Conservation (phyloP, 2,888 invertebrate species). For the Acleris sparsana region DNA sequence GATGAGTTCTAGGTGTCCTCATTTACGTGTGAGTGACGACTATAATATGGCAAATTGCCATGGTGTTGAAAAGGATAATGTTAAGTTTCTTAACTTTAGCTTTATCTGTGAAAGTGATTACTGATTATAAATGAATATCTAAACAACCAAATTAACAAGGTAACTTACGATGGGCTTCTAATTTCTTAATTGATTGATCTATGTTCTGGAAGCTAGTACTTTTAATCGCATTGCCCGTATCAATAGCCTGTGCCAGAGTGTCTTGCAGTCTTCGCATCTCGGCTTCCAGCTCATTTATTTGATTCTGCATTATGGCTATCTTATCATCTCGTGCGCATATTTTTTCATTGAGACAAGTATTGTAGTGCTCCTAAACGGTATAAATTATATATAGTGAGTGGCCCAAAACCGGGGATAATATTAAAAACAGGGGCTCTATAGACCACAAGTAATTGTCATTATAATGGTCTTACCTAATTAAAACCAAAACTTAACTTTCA, state of each 20-base stretch:
- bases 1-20: too few relatives aligned
- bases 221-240: conserved; percentile 63
- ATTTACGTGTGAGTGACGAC: too few relatives aligned
- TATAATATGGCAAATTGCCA: too few relatives aligned
- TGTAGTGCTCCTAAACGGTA: conserved; percentile 60
- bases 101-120: too few relatives aligned
- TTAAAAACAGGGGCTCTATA: too few relatives aligned
- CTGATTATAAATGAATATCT: too few relatives aligned
- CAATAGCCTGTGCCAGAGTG: conserved; percentile 55
- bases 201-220: conserved; percentile 57
- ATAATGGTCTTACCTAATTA: too few relatives aligned
- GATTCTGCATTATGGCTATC: conserved; percentile 69
- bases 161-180: conserved; percentile 73
- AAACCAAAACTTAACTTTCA: too few relatives aligned
- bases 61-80: too few relatives aligned
- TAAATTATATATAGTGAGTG: conserved; percentile 3
- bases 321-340: conserved; percentile 60
- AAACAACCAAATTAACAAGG: background rate
- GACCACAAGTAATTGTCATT: too few relatives aligned
- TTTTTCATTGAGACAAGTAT: conserved; percentile 58
- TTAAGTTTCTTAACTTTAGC: too few relatives aligned
- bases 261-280: conserved; percentile 64
- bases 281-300: conserved; percentile 68
- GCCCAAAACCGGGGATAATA: too few relatives aligned
- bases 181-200: conserved; percentile 57